A percentile compares a stretch with the other conserved stretches of the same genome.
Evolutionary conservation across 2,888 invertebrate genomes (phyloP).

Genomic region (Seira ritae): DNA sequence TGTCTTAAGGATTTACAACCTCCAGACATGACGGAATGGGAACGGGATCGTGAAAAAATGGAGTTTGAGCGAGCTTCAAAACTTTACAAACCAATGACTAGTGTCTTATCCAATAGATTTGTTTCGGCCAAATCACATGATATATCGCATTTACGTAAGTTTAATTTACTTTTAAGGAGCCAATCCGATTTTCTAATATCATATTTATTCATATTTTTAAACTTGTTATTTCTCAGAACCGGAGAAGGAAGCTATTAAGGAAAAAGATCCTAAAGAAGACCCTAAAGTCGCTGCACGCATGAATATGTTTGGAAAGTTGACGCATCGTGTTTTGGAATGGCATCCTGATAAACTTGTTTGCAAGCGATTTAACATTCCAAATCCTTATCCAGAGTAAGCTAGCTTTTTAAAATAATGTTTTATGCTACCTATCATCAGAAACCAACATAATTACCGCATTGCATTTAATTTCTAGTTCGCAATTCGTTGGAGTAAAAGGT

Average conservation of each 20-base stretch:
- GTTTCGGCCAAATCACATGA: conserved; percentile 79
- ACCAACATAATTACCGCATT: neutral
- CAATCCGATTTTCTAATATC: no score
- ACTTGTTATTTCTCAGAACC: conserved; percentile 64
- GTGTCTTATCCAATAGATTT: conserved; percentile 80
- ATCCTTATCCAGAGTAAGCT: conserved; percentile 83
- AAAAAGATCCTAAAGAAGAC: conserved; percentile 76
- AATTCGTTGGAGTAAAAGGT: conserved; percentile 66
- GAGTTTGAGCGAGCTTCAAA: conserved; percentile 88
- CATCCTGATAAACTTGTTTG: conserved; percentile 89
- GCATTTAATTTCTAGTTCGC: conserved; percentile 64
- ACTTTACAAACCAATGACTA: conserved; percentile 81
- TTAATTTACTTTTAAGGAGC: conserved; percentile 22
- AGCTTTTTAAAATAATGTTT: neutral
- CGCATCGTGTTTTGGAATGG: conserved; percentile 84
- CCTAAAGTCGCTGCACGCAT: conserved; percentile 83
- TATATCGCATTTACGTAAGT: conserved; percentile 74
- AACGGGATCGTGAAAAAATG: conserved; percentile 84
- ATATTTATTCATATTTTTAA: neutral
- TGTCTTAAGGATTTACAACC: conserved; percentile 75
- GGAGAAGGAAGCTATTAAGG: conserved; percentile 71
- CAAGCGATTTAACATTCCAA: conserved; percentile 94
- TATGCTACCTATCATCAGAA: neutral
- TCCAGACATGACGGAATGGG: conserved; percentile 85
- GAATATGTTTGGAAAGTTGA: conserved; percentile 87